Conservation (phyloP, 53 echinoderm and acorn worm species). For the Luidia sarsii region DNA sequence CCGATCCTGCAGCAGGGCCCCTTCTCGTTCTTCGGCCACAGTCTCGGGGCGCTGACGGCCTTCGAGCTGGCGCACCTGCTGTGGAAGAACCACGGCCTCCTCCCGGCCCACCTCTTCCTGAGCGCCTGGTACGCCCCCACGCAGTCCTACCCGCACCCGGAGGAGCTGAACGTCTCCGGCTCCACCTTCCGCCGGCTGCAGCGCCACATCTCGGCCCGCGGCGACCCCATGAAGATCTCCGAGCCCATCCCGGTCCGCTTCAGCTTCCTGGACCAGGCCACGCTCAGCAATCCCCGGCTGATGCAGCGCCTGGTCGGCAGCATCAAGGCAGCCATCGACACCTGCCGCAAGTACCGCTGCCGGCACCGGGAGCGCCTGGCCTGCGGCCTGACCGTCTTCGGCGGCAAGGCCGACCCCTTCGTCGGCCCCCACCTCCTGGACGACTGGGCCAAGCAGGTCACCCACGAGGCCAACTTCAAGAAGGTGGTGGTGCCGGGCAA, state of each 20-base stretch:
- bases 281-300: constrained; percentile 78
- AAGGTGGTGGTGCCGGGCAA: constrained; percentile 82
- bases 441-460: constrained; percentile 83
- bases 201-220: constrained; percentile 70
- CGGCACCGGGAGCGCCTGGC: constrained; percentile 83
- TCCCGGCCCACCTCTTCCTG: constrained; percentile 79
- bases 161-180: constrained; percentile 82
- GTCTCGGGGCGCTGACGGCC: constrained; percentile 87
- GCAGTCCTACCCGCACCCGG: constrained; percentile 87
- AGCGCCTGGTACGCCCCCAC: constrained; percentile 98
- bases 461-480: constrained; percentile 71
- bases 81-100: constrained; percentile 74
- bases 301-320: constrained; percentile 87
- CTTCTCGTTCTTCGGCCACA: constrained; percentile 97
- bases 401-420: constrained; percentile 87
- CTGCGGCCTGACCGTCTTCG: constrained; percentile 81
- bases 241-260: constrained; percentile 85
- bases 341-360: constrained; percentile 88
- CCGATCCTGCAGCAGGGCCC: constrained; percentile 69
- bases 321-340: constrained; percentile 83
- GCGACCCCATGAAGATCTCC: constrained; percentile 66
- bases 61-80: constrained; percentile 89
- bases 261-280: constrained; percentile 88
- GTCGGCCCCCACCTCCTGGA: constrained; percentile 81
- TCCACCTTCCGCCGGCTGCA: constrained; percentile 84